Conservation (phyloP, 2,113 vertebrate species). For the Pollachius pollachius region DNA sequence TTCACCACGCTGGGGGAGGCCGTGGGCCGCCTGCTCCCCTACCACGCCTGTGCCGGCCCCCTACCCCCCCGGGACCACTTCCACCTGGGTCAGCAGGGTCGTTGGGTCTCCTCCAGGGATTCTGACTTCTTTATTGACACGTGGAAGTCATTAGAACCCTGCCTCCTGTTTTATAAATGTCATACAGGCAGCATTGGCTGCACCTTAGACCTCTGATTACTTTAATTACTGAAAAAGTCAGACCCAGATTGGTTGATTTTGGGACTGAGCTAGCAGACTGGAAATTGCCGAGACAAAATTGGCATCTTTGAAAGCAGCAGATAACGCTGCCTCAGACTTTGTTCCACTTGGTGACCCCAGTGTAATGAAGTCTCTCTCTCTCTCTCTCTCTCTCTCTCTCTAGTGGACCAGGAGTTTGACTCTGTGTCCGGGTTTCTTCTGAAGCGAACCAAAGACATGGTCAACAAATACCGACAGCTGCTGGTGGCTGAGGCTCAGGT, state of each 20-base stretch:
- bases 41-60: constrained; percentile 70
- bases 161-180: no score
- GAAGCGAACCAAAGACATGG: constrained; percentile 78
- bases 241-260: no score
- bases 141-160: no score
- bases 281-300: not conserved
- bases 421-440: constrained; percentile 72
- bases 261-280: no score
- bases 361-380: no score
- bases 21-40: constrained; percentile 70
- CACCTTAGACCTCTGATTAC: no score
- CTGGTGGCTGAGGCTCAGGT: constrained; percentile 76
- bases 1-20: constrained; percentile 72
- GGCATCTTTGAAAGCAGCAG: not conserved
- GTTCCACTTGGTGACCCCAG: no score
- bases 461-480: constrained; percentile 80
- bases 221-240: no score
- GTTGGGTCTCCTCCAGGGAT: not conserved
- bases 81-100: constrained; percentile 54
- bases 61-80: constrained; percentile 67
- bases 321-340: no score
- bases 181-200: no score
- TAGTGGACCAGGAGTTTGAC: constrained; percentile 81
- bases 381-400: no score
- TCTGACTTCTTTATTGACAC: not conserved